Conservation (phyloP, 2,797 vertebrate species). For the Anabacerthia variegaticeps region DNA sequence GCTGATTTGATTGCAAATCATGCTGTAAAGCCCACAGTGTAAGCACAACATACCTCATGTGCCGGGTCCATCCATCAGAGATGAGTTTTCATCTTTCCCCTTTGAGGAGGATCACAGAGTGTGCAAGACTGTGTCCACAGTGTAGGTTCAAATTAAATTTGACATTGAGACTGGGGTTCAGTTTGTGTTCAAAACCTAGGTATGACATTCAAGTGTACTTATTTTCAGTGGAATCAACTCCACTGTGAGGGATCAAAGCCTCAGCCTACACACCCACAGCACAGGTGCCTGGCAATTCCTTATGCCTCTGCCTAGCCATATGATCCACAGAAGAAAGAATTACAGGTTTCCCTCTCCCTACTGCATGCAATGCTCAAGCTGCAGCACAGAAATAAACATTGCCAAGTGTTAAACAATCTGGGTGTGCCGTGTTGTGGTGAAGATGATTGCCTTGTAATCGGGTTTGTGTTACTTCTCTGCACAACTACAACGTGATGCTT, state of each 20-base stretch:
- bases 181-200: neutral
- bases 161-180: neutral
- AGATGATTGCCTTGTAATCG: rapidly evolving
- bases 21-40: rapidly evolving
- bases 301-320: no score
- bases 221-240: neutral
- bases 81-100: neutral
- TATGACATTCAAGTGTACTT: neutral
- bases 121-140: neutral
- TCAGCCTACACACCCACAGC: rapidly evolving
- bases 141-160: neutral
- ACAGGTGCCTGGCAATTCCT: neutral
- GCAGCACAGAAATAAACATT: neutral
- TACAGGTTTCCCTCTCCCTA: rapidly evolving
- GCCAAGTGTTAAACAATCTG: neutral
- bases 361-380: rapidly evolving
- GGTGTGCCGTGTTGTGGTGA: neutral
- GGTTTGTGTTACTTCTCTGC: neutral
- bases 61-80: neutral
- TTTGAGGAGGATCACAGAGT: neutral
- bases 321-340: neutral
- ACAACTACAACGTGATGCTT: rapidly evolving
- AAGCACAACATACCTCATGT: rapidly evolving
- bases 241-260: neutral
- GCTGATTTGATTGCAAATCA: neutral